Evolutionary conservation across 2,797 vertebrate species (phyloP), one percentile per base, ranked within the genome.

Genomic region (Mus minutoides): DNA sequence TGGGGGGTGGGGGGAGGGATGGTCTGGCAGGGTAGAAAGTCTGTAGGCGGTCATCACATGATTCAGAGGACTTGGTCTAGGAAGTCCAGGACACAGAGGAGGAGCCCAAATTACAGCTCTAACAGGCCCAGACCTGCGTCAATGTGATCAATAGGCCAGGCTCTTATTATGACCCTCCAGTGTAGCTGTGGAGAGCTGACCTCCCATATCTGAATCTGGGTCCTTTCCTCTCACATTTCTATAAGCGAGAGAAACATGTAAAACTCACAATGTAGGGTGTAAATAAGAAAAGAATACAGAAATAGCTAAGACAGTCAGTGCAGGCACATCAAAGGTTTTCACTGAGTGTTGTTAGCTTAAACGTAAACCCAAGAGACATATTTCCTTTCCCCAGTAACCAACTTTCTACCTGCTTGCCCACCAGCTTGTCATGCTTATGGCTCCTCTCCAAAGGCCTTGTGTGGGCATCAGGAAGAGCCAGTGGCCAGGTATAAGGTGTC

Each of bases 11-110:
- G 46, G 43, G 43, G 43, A 8, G 8, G 21, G 86, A 96, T 88
- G 73, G 75, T 88, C 29, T 71, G 16, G 73, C 88, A 71, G 14
- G 58, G 92, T 40, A 69, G 29, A 84, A 96, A 95, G 24, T 43
- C 62, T 31, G 6, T 5, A 43, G 58, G 43, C 7, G 0, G 2
- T 0, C 3, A 22, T 37, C 22, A 21, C 29, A 1, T 0, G 1
- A 16, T 60, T 43, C 21, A 40, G 13, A 77, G 84, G 60, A 22
- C 31, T 67, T 64, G 52, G 88, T 73, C 6, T 88, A 54, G 40
- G 73, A 37, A 43, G 40, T 6, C 29, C 76, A 11, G 58, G 7
- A 17, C 2, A 34, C n/a, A 82, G 67, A 19, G 58, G 31, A 54
- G 19, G 16, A 21, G 6, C 62, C 31, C 21, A 64, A 29, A 49